Evolutionary conservation across 2,113 vertebrate genomes (phyloP).

Genomic region (Pipra filicauda): DNA sequence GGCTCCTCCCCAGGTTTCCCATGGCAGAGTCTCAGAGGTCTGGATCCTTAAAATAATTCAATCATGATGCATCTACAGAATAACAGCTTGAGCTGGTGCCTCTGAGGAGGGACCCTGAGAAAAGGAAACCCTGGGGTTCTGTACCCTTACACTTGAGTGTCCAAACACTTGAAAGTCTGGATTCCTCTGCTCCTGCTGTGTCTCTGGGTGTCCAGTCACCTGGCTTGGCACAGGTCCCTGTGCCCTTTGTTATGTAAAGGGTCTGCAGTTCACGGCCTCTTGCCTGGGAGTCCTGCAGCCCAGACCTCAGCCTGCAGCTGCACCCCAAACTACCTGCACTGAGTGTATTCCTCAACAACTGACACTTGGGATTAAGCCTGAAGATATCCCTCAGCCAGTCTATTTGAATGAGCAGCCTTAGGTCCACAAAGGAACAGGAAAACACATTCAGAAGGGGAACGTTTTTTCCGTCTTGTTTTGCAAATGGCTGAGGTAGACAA

Average conservation of each 20-base stretch:
- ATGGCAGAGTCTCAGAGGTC: background rate
- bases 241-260: background rate
- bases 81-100: background rate
- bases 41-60: background rate
- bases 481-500: background rate
- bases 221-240: background rate
- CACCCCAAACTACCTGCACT: background rate
- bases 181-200: background rate
- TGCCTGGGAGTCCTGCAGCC: background rate
- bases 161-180: background rate
- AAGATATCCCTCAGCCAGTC: background rate
- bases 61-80: background rate
- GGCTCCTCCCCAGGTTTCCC: background rate
- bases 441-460: background rate
- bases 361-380: background rate
- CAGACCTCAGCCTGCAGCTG: background rate
- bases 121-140: background rate
- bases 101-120: background rate
- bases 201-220: background rate
- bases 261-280: background rate
- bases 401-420: background rate
- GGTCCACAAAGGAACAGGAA: background rate
- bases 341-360: background rate
- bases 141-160: background rate
- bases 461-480: background rate